Percentiles rank a stretch among this genome's conserved stretches.
Evolutionary conservation across 2,113 vertebrate species (phyloP).

Genomic region (Cryptoleucopteryx plumbea): DNA sequence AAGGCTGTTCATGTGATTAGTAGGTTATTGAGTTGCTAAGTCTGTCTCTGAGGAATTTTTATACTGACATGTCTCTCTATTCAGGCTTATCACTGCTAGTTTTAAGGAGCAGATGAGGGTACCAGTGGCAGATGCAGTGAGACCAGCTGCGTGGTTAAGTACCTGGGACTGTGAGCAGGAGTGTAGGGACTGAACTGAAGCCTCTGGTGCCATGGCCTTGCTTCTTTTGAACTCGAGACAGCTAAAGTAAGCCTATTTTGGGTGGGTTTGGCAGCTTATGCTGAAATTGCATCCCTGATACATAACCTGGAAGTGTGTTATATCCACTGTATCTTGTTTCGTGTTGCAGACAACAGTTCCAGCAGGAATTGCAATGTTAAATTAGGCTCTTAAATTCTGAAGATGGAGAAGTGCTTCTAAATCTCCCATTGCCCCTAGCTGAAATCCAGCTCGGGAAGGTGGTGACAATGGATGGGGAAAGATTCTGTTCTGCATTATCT

Average conservation of each 20-base stretch:
- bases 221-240: neutral
- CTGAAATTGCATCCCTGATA: neutral
- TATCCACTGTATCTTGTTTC: neutral
- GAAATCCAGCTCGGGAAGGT: neutral
- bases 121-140: neutral
- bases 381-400: neutral
- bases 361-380: neutral
- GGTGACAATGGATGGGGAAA: neutral
- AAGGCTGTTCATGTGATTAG: neutral
- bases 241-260: neutral
- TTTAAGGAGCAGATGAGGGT: neutral
- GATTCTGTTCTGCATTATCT: neutral
- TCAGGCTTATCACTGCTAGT: neutral
- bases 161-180: neutral
- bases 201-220: neutral
- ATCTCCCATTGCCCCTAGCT: neutral
- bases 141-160: neutral
- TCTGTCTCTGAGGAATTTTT: neutral
- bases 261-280: neutral
- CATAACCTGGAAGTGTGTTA: neutral
- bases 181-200: neutral
- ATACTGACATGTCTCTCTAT: neutral
- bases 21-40: neutral
- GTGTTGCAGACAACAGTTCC: neutral
- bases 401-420: neutral